Base-by-base conservation (phyloP, 2,888 invertebrate genomes). In the Apoda limacodes region DNA sequence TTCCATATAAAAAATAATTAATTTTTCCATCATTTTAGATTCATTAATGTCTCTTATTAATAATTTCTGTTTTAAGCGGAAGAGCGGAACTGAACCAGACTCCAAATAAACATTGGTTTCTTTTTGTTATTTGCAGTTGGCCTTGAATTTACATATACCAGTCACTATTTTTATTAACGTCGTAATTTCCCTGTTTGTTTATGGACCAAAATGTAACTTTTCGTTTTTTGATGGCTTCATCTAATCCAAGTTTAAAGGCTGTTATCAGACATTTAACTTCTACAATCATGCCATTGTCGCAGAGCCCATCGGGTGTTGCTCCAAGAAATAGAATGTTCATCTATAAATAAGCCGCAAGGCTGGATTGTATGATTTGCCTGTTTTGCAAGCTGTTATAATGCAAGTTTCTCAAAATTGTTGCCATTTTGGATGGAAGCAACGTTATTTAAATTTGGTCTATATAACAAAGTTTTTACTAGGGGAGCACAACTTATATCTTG, bases 261-360 rank as follows among this genome's bases (percentile, higher is more conserved):
- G 32, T 30, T 24, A 42, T 25, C 10, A 39, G 41, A 27, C 41
- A 42, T 25, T 38, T 45, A 3, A 45, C 20, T 40, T 46, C 43
- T 1, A 44, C 33, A 9, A 41, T 27, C n/a, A 34, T 39, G 7
- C 43, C 37, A 14, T 36, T 17, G 17, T 33, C 34, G 9, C 37
- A 11, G 5, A 42, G 23, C n/a, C 41, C 39, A 25, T 45, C 42
- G 3, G 46, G 41, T n/a, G 37, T 30, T 10, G 44, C 39, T 6
- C 41, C 43, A 14, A 45, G 29, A 40, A 37, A 43, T 1, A 31
- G 31, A 31, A 22, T 37, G 13, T 29, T 32, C 7, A 19, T 48
- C 42, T n/a, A 47, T 39, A 17, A 45, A 47, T 6, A 48, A 30
- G 2, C 44, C 43, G 24, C 43, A 44, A 1, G 36, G 35, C n/a